Evolutionary conservation across 2,797 vertebrate genomes (phyloP), one percentile per base, ranked within the genome.

Genomic region (Sebastes nivosus): DNA sequence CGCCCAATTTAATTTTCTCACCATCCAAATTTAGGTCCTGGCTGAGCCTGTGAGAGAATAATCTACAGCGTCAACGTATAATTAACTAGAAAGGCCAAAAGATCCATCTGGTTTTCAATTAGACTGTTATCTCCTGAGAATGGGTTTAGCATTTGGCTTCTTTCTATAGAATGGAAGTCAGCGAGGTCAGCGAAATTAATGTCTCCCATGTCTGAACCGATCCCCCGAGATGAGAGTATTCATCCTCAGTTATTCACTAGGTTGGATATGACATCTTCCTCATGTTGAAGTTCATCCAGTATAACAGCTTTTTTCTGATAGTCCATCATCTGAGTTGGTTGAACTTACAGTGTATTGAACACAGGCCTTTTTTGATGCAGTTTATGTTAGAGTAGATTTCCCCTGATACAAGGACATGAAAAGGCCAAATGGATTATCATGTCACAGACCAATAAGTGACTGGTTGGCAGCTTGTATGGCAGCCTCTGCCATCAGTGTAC

Each of bases 1-100:
- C 4, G 24, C 75, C 57, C 66, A 8, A 54, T 88, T 83, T 81
- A 71, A 67, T 84, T 90, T 90, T 63, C 57, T 77, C 61, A 54
- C 59, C 46, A n/a, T 32, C 78, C 50, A 72, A 79, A 14, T 79
- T 74, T 60, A 75, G 55, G 50, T 75, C 61, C 61, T 66, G 50
- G 42, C 71, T 22, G 25, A 68, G 55, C 67, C 68, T 78, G 54
- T 64, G 68, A 75, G 80, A 78, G 67, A 81, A 86, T 89, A 85
- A 88, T 86, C 80, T 83, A 67, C 72, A 78, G 73, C 22, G 8
- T 73, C 83, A 76, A 81, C 70, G 76, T 88, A 87, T 90, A 87
- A 92, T 93, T 90, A 89, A 90, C 82, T 80, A 25, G 63, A 84
- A 89, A 88, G 87, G 87, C 85, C 87, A 90, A 84, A 88, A 75